Conservation (phyloP, 2,113 vertebrate species). For the Empidonax traillii region DNA sequence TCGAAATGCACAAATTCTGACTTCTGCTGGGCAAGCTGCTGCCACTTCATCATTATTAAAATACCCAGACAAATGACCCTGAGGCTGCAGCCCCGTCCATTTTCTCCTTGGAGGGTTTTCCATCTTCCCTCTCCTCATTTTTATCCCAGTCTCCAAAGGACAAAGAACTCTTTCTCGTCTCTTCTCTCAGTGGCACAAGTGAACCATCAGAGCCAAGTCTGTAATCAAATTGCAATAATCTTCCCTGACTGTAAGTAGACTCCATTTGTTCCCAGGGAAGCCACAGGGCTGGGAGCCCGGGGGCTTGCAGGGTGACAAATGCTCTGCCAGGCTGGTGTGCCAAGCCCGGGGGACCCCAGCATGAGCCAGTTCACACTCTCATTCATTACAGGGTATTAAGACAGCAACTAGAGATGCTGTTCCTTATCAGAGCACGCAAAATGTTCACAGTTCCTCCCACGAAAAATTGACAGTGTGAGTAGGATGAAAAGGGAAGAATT, state of each 20-base stretch:
- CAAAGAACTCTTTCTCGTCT: background rate
- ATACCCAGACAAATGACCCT: background rate
- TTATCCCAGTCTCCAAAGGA: background rate
- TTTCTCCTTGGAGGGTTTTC: background rate
- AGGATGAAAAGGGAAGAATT: background rate
- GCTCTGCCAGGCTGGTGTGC: background rate
- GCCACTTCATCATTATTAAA: background rate
- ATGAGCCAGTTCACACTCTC: background rate
- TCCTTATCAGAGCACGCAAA: background rate
- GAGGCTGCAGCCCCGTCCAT: background rate
- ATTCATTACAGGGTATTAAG: background rate
- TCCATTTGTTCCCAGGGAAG: conserved; percentile 17
- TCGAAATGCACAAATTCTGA: background rate
- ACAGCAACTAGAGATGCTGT: background rate
- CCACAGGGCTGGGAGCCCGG: background rate
- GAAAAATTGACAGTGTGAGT: background rate
- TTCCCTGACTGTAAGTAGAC: background rate
- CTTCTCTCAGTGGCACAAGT: background rate
- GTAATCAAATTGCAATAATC: background rate
- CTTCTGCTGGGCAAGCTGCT: background rate
- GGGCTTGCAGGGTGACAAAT: background rate
- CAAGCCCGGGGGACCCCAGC: background rate
- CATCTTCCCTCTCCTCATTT: background rate
- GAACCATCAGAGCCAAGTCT: conserved; percentile 11
- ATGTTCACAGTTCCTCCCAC: background rate